Conservation (phyloP, 2,888 invertebrate species). For the Amiota communis region DNA sequence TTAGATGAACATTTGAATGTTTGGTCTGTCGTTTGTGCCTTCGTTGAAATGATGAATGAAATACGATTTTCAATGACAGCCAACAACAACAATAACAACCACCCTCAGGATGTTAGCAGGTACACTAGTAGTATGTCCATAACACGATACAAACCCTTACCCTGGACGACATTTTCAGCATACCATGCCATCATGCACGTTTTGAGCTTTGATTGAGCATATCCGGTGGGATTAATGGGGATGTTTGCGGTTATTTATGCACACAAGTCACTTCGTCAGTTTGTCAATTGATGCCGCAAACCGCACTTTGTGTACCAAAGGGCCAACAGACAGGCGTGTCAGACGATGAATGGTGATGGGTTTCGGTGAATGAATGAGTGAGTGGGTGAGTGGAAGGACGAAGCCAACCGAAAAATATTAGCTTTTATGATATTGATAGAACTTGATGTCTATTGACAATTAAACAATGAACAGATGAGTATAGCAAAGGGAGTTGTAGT, state of each 20-base stretch:
- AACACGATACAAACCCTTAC: constrained; percentile 38
- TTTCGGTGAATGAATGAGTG: not conserved
- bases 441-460: constrained; percentile 71
- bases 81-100: constrained; percentile 35
- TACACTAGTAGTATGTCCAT: constrained; percentile 10
- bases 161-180: constrained; percentile 15
- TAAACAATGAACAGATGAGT: constrained; percentile 58
- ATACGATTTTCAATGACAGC: constrained; percentile 61
- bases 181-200: constrained; percentile 51
- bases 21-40: not conserved
- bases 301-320: too few relatives aligned
- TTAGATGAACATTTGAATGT: constrained; percentile 36
- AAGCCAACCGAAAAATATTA: constrained; percentile 69
- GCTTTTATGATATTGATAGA: constrained; percentile 70
- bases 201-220: constrained; percentile 71
- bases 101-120: constrained; percentile 43
- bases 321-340: too few relatives aligned
- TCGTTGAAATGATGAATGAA: constrained; percentile 68
- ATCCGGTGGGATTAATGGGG: constrained; percentile 71
- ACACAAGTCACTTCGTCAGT: constrained; percentile 51
- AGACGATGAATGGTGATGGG: not conserved
- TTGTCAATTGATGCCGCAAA: constrained; percentile 14
- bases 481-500: constrained; percentile 39
- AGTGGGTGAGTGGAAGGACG: constrained; percentile 34
- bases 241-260: constrained; percentile 53